phyloP scores from a whole-genome alignment of 2,113 vertebrate species.

The Bostrychus sinensis region DNA sequence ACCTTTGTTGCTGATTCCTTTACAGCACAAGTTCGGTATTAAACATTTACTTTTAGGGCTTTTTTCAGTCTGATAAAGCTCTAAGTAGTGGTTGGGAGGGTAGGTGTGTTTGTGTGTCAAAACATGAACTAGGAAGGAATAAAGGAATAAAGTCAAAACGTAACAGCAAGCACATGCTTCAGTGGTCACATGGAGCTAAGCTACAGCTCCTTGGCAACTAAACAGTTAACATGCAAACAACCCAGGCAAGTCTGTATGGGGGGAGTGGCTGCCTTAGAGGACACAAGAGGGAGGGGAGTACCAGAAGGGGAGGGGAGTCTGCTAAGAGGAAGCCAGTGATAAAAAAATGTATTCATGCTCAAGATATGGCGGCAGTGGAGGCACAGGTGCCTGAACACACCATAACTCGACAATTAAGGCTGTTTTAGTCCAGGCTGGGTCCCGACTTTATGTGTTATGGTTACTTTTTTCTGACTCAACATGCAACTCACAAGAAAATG shows the following conservation, averaged over 20 bases:
- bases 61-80: not conserved
- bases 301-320: slow-evolving; percentile 36
- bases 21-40: not conserved
- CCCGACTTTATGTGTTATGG: slow-evolving; percentile 20
- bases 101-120: not conserved
- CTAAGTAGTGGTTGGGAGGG: not conserved
- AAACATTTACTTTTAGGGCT: not conserved
- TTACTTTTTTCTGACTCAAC: slow-evolving; percentile 44
- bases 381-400: slow-evolving; percentile 72
- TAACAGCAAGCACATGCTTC: slow-evolving; percentile 49
- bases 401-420: slow-evolving; percentile 65
- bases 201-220: slow-evolving; percentile 68
- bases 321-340: slow-evolving; percentile 49
- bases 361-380: slow-evolving; percentile 41
- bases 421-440: slow-evolving; percentile 43
- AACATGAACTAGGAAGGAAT: not conserved
- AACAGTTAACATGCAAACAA: slow-evolving; percentile 85
- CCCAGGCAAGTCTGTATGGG: slow-evolving; percentile 51
- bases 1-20: not conserved
- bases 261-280: slow-evolving; percentile 69
- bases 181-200: slow-evolving; percentile 63
- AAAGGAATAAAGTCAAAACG: not conserved
- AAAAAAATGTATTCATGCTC: slow-evolving; percentile 1
- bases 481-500: slow-evolving; percentile 65
- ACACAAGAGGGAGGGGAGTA: slow-evolving; percentile 47